Evolutionary conservation across 2,888 invertebrate species (phyloP), one percentile per base, ranked within the genome.

Genomic region (Laspeyria flexula): DNA sequence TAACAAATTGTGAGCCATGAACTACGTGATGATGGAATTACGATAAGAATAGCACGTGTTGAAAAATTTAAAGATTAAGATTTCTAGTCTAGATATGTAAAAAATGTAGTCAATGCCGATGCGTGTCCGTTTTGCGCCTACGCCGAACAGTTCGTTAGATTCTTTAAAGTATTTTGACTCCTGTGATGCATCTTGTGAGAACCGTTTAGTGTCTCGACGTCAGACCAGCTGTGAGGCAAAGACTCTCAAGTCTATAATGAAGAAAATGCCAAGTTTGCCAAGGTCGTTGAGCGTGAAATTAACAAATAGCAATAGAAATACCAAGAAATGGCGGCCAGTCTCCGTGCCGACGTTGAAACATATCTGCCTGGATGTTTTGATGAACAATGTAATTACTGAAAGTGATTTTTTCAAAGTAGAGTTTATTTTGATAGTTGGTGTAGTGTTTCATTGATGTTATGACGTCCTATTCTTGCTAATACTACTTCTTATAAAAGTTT

Each of bases 301-400:
- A 37, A 27, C 48, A n/a, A 72, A 53, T 63, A 64, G 61, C 4
- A 55, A 58, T 65, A 77, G 73, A 62, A 69, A 38, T 65, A 65
- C 58, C 65, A 60, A 49, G 6, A 45, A 79, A 58, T 87, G 93
- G 65, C 87, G 93, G 52, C 85, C 86, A n/a, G 71, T 79, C 51
- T 70, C 81, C 21, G 86, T 94, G 33, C 83, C 87, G 33, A 79
- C 81, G 4, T 77, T 94, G 21, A 93, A 93, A 59, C 89, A 90
- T 37, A 69, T 95, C 27, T 94, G 95, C 73, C 82, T 94, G 75
- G 90, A 94, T 71, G 81, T 93, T 46, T 86, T 94, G 37, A 88
- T 94, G 31, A 76, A 86, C 66, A 92, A 94, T 88, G 95, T 94
- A 90, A 86, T 73, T 62, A 13, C 5, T n/a, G n/a, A n/a, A n/a